These are phyloP conservation scores for Cettia cetti DNA, from an alignment of 2,113 vertebrate genomes.

Conservation along the genomic window DNA sequence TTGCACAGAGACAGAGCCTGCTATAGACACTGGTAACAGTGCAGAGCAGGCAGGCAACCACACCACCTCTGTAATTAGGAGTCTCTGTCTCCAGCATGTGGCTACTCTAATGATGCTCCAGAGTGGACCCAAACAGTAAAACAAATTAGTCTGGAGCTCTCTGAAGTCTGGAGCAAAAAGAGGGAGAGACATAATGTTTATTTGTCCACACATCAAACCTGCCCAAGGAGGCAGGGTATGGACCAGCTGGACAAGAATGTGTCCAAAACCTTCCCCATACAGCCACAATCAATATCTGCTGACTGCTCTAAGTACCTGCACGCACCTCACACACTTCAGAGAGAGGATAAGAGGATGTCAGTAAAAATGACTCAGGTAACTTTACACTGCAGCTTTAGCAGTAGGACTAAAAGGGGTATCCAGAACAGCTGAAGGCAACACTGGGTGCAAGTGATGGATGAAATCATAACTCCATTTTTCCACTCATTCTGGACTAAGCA, in stretches of 20 bases:
- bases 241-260: neutral
- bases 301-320: neutral
- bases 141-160: neutral
- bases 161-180: neutral
- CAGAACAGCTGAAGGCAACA: neutral
- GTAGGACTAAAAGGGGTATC: neutral
- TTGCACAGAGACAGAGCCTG: neutral
- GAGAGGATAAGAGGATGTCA: neutral
- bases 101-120: neutral
- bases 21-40: neutral
- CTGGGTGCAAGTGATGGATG: neutral
- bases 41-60: neutral
- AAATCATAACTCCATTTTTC: neutral
- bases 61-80: neutral
- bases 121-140: neutral
- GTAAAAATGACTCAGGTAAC: neutral
- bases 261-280: neutral
- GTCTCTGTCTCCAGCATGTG: neutral
- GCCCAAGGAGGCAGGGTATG: neutral
- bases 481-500: neutral
- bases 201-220: neutral
- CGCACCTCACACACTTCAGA: neutral
- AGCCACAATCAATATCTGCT: neutral
- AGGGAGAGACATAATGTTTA: accelerated
- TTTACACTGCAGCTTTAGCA: neutral